Evolutionary conservation across 2,888 invertebrate genomes (phyloP).

Genomic region (Falcaria lacertinaria): DNA sequence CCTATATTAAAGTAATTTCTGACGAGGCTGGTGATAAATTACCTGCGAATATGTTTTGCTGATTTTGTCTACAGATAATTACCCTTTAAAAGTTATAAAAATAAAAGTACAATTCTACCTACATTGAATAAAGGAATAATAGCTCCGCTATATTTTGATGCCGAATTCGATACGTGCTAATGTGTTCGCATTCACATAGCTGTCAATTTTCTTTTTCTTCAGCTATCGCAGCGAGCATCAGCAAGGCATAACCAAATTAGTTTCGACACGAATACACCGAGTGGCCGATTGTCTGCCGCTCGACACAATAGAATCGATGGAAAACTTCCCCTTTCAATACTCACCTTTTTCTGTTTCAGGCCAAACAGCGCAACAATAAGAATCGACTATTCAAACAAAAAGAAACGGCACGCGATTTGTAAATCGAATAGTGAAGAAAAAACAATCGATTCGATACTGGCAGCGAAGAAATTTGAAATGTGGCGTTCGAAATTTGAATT

Average conservation of each 20-base stretch:
- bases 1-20: too few species aligned
- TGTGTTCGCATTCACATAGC: conserved; percentile 29
- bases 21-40: too few species aligned
- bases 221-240: conserved; percentile 66
- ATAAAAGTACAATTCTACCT: too few species aligned
- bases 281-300: conserved; percentile 62
- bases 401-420: conserved; percentile 40
- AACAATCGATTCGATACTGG: conserved; percentile 45
- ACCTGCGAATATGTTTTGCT: too few species aligned
- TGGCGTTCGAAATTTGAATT: conserved; percentile 32
- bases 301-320: conserved; percentile 66
- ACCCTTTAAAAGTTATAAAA: too few species aligned
- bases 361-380: conserved; percentile 55
- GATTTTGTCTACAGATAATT: too few species aligned
- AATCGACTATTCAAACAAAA: conserved; percentile 31
- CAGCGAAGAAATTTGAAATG: conserved; percentile 32
- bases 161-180: not conserved
- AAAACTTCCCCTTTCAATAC: conserved; percentile 62
- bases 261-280: conserved; percentile 73
- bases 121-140: too few species aligned
- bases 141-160: not conserved
- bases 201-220: conserved; percentile 66
- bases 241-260: conserved; percentile 68
- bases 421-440: conserved; percentile 36
- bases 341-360: conserved; percentile 69